Evolutionary conservation across 2,113 vertebrate genomes (phyloP), one percentile per base, ranked within the genome.

Genomic region (Elachura formosa): DNA sequence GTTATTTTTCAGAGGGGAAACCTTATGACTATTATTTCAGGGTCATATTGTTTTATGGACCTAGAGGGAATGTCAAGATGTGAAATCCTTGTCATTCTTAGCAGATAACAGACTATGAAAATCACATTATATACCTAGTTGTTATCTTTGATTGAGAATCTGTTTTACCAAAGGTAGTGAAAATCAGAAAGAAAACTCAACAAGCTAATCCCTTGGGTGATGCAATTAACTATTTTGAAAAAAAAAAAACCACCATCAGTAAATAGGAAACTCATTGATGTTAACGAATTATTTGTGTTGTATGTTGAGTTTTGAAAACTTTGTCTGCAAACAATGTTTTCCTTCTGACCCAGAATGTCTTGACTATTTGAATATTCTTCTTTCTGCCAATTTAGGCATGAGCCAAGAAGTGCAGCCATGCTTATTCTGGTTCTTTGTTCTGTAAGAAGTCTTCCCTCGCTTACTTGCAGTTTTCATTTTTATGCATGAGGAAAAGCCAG

Each of bases 81-180:
- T 56, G 31, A 90, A 89, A 73, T 82, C 19, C 43, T 83, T 76
- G 69, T 82, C 40, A 59, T 14, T 83, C 59, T 46, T 87, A 87
- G 89, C 40, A 87, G 78, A 72, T 72, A 94, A 59, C 64, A 78
- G 62, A 79, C 69, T 51, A 72, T 48, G 34, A 85, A 94, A 94
- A 94, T 82, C 26, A 69, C 33, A 55, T 90, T 90, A 86, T 51
- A n/a, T 5, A 36, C 31, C 69, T 33, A 63, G 48, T 63, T 63
- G 34, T 94, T 95, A 87, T 64, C 55, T 77, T 76, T 93, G 92
- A 94, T 51, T 89, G 75, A 87, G 58, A 93, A 87, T 94, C 77
- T 93, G 14, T 43, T 89, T 84, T 80, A 84, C 25, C 4, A 4
- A 61, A 68, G 62, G 31, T 83, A 87, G 62, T 55, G 71, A 77